phyloP scores from a whole-genome alignment of 1,140 invertebrate species.

The Hyposmocoma kahamanoa region DNA sequence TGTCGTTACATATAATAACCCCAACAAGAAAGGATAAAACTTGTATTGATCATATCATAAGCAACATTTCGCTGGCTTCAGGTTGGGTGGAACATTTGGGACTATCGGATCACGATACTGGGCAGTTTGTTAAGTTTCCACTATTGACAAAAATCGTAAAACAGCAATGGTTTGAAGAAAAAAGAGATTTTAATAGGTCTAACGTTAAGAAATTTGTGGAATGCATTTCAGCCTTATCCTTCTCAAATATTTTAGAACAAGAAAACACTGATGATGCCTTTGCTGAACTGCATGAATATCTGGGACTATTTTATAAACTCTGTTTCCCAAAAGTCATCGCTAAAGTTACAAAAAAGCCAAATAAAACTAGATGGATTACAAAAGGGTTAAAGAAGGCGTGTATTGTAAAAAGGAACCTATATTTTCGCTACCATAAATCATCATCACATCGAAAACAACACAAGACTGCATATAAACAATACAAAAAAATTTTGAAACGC shows the following conservation, averaged over 20 bases:
- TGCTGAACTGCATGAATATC: neutral
- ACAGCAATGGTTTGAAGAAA: neutral
- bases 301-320: neutral
- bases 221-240: neutral
- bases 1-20: too few species aligned
- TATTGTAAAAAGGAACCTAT: too few species aligned
- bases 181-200: neutral
- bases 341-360: neutral
- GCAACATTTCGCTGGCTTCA: neutral
- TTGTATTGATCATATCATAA: neutral
- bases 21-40: too few species aligned
- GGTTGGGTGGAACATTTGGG: neutral
- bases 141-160: neutral
- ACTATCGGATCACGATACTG: neutral
- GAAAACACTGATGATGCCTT: neutral
- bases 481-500: too few species aligned
- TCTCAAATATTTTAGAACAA: neutral
- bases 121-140: too few species aligned
- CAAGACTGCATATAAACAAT: too few species aligned
- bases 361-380: neutral
- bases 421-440: too few species aligned
- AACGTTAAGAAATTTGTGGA: neutral
- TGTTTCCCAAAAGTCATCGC: neutral
- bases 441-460: too few species aligned
- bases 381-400: neutral